Base-by-base conservation (phyloP, 64 coral and sea anemone species). In the Pocillopora damicornis region DNA sequence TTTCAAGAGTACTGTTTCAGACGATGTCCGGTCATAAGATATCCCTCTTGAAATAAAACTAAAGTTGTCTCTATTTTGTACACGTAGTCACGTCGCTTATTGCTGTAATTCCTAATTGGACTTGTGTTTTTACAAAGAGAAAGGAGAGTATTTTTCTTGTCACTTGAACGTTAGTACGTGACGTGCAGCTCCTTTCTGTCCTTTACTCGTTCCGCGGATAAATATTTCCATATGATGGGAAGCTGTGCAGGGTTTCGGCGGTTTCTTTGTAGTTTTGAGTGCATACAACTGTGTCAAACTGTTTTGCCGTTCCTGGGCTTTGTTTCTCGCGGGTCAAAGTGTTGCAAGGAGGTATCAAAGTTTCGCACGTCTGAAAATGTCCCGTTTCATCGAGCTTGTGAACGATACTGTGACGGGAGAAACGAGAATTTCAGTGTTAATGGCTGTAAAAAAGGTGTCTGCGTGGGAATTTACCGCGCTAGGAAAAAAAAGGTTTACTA, bases 221-320 rank as follows among this genome's bases (percentile, higher is more conserved):
- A 85, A 71, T 85, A 85, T 72, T 85, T 85, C 81, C 81, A 85
- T 63, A 85, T 85, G 81, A 85, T 1, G 36, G 81, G 81, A 85
- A 85, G 65, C 45, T 37, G 18, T 37, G 64, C 20, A n/a, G 36
- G 51, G 14, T 17, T 13, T 66, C 65, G 81, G 81, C 64, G 64
- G 81, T 85, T 51, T 71, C 81, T 85, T 85, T 85, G 81, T 72
- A 58, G 81, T 85, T 51, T 30, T 83, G 80, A 83, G 35, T 67
- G 26, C 11, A 67, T 11, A 16, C 61, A 83, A 67, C 80, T 83
- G 80, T 38, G 62, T 35, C 7, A 35, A 85, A 20, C 42, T 13
- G 17, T 35, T 25, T 23, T n/a, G 14, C 37, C 37, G 81, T 13
- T 9, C n/a, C 81, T 84, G 81, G 8, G 63, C 20, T 72, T 63